These are phyloP conservation scores for Melanotus villosus DNA, from an alignment of 2,888 invertebrate genomes.

Conservation along the genomic window DNA sequence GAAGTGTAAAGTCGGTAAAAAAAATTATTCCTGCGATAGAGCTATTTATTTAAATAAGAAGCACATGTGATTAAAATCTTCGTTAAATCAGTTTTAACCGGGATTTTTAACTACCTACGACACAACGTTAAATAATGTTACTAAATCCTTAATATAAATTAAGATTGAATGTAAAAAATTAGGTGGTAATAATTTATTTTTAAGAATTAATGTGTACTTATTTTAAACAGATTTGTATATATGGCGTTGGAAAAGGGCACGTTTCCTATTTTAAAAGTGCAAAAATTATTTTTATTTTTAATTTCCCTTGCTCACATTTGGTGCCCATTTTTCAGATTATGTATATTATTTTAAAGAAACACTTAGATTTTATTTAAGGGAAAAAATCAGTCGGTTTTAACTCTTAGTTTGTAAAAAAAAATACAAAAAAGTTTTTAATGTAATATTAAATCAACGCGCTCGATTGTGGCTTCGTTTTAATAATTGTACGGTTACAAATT, in stretches of 20 bases:
- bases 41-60: slow-evolving; percentile 16
- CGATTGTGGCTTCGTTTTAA: neutral
- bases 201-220: slow-evolving; percentile 42
- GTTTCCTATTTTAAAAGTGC: slow-evolving; percentile 56
- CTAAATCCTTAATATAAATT: slow-evolving; percentile 11
- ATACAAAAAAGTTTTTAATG: neutral
- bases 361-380: slow-evolving; percentile 15
- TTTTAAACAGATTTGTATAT: slow-evolving; percentile 38
- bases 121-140: slow-evolving; percentile 14
- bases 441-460: neutral
- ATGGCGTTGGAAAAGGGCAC: slow-evolving; percentile 49
- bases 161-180: slow-evolving; percentile 24
- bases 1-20: neutral
- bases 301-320: slow-evolving; percentile 33
- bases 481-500: too few relatives aligned
- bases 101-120: slow-evolving; percentile 13
- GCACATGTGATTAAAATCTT: slow-evolving; percentile 29
- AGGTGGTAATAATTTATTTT: slow-evolving; percentile 38
- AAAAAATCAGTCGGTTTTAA: slow-evolving; percentile 31
- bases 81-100: slow-evolving; percentile 16
- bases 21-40: slow-evolving; percentile 13
- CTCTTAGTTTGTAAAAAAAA: neutral
- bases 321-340: slow-evolving; percentile 39
- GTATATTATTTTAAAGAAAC: slow-evolving; percentile 23
- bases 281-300: slow-evolving; percentile 45